Conservation (phyloP, 2,113 vertebrate genomes). For the Anoplopoma fimbria region DNA sequence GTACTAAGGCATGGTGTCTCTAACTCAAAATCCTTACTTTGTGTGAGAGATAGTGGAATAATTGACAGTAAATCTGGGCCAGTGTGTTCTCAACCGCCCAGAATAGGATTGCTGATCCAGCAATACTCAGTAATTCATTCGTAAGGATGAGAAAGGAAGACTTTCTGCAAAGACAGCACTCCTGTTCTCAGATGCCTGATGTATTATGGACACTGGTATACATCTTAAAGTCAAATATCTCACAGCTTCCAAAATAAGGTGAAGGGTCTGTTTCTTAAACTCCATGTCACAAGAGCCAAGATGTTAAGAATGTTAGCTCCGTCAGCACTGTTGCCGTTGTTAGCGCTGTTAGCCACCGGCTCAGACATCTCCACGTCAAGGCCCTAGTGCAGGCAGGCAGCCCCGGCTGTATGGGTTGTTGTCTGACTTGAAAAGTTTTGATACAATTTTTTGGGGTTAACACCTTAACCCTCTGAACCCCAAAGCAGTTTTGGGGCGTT, state of each 20-base stretch:
- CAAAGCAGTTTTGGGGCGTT: no score
- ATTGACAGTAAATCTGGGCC: conserved; percentile 63
- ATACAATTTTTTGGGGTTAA: no score
- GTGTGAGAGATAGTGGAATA: conserved; percentile 19
- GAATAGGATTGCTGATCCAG: conserved; percentile 67
- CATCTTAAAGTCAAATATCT: conserved; percentile 19
- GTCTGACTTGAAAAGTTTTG: no score
- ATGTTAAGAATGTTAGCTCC: no score
- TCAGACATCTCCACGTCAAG: no score
- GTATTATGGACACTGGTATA: not conserved
- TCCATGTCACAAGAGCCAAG: not conserved
- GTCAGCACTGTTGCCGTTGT: no score
- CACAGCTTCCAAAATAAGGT: not conserved
- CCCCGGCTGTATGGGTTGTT: no score
- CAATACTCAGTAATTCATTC: conserved; percentile 59
- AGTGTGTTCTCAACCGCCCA: conserved; percentile 41
- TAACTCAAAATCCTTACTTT: conserved; percentile 37
- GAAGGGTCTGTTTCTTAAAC: not conserved
- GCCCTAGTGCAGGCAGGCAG: no score
- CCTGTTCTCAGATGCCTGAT: conserved; percentile 38
- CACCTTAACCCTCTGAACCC: no score
- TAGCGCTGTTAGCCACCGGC: no score
- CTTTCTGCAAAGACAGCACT: conserved; percentile 63
- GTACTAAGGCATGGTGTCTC: conserved; percentile 12
- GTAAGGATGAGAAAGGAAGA: conserved; percentile 36